Conservation (phyloP, 2,797 vertebrate genomes). For the Acrocephalus scirpaceus region DNA sequence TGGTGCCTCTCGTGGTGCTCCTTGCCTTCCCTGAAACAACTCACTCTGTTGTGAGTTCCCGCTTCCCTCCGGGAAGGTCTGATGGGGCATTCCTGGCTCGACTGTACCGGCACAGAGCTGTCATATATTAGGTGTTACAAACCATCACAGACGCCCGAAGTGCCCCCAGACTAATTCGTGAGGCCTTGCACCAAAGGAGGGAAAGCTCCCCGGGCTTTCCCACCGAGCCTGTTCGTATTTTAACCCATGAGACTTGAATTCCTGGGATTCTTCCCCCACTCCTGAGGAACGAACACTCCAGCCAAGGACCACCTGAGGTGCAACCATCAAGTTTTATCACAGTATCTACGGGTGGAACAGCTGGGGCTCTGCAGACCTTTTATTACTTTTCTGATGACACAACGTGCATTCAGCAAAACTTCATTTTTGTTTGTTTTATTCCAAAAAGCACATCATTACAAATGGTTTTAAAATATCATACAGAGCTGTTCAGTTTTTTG, state of each 20-base stretch:
- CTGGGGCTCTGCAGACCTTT: background rate
- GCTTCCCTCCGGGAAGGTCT: background rate
- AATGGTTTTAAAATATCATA: background rate
- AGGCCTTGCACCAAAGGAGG: background rate
- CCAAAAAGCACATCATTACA: constrained; percentile 17
- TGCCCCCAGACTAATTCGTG: background rate
- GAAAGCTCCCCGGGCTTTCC: background rate
- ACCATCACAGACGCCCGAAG: background rate
- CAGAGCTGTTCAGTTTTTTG: background rate
- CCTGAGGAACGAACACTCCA: accelerated
- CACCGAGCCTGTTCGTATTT: background rate
- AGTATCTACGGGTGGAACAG: too few relatives aligned
- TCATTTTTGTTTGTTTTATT: background rate
- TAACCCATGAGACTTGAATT: background rate
- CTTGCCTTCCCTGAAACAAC: background rate
- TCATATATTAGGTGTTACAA: background rate
- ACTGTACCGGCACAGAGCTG: background rate
- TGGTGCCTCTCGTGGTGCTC: background rate
- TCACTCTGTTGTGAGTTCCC: too few relatives aligned
- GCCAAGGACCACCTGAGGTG: background rate
- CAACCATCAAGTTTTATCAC: accelerated
- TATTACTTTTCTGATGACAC: background rate
- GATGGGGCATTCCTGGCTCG: background rate
- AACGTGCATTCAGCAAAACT: background rate
- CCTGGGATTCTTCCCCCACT: background rate